Evolutionary conservation across 2,113 vertebrate species (phyloP), one percentile per base, ranked within the genome.

Genomic region (Petroica traversi): DNA sequence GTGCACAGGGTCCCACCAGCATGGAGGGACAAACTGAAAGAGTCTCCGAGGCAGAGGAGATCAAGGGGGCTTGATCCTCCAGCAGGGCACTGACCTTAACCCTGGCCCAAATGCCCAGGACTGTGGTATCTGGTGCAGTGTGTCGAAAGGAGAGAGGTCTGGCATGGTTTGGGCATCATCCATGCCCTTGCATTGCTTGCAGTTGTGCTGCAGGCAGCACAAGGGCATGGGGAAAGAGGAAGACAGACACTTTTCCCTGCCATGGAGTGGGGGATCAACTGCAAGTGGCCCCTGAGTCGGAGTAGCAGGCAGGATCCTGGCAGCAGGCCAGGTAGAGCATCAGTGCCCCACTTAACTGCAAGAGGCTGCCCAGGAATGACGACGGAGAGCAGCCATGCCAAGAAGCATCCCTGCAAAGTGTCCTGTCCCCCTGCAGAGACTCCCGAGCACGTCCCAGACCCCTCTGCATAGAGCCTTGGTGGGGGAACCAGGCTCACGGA

Each of bases 291-390:
- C 84, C 77, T 5, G 1, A 66, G 67, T 41, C n/a, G 0, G 1
- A 67, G 78, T 2, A 69, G 5, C 75, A 76, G 49, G 85, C 74
- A 85, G 66, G 71, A 61, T 57, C 25, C 78, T 94, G 92, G 92
- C 90, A 22, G 1, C 10, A 17, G 52, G 74, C 90, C 95, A 94
- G 66, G 62, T 54, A 83, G 26, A 72, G 57, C 74, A 95, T 88
- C 95, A 88, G 90, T 83, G 96, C 80, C 93, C 93, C 93, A 94
- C 55, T 95, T 96, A 92, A 92, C 64, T 7, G 80, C 76, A 69
- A 86, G 80, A 85, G 51, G 63, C 79, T 93, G 93, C 93, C 72
- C n/a, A 17, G 74, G 82, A 76, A 73, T 45, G 72, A 88, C 3
- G 3, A 80, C 14, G 29, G 55, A 64, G 76, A 79, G 58, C 14